These are phyloP conservation scores for Pseudochirops cupreus DNA, from an alignment of 2,797 vertebrate genomes.

Conservation along the genomic window DNA sequence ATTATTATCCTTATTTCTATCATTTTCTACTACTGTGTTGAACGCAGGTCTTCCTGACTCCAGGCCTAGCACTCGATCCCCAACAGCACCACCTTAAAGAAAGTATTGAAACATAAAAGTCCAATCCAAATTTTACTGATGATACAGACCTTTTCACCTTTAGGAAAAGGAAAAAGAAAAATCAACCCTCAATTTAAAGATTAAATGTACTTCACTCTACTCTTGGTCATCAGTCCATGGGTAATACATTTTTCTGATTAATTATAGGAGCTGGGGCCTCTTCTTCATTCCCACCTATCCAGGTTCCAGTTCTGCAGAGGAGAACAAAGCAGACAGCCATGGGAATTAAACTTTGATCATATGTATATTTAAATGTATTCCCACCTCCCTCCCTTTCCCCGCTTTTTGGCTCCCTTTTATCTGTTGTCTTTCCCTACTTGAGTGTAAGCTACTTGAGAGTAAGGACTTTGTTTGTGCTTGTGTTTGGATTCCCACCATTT, in stretches of 20 bases:
- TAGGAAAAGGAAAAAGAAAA: neutral
- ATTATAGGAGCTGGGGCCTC: neutral
- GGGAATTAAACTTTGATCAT: neutral
- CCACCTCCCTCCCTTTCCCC: neutral
- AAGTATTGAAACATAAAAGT: neutral
- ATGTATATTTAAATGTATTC: slow-evolving; percentile 24
- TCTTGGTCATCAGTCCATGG: neutral
- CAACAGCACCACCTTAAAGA: neutral
- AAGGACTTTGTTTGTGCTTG: neutral
- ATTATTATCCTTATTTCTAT: neutral
- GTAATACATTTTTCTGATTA: neutral
- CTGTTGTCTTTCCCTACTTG: neutral
- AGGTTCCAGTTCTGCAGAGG: neutral
- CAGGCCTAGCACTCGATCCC: no score
- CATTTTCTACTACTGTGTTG: neutral
- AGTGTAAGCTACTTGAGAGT: neutral
- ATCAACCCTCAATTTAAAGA: neutral
- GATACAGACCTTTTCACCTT: neutral
- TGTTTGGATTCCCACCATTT: neutral
- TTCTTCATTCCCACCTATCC: neutral
- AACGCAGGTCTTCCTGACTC: no score
- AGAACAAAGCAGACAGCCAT: neutral
- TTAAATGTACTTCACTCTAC: neutral
- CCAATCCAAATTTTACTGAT: slow-evolving; percentile 15
- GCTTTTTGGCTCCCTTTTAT: slow-evolving; percentile 24